Evolutionary conservation across 2,113 vertebrate genomes (phyloP), one percentile per base, ranked within the genome.

Genomic region (Nestor notabilis): DNA sequence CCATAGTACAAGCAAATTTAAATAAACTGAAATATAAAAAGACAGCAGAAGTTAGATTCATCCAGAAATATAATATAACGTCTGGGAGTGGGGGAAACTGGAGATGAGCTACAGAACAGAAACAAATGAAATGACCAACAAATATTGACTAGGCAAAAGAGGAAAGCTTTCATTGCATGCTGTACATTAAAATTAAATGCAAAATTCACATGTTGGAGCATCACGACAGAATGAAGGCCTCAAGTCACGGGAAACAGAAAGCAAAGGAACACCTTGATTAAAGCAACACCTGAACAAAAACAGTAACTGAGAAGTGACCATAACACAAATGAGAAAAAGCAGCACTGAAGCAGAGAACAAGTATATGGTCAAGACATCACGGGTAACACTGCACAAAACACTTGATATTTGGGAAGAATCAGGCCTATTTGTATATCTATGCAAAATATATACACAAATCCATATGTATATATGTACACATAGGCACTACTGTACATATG

Each of bases 371-470:
- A 66, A 87, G 88, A 84, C 80, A 27, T 10, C 75, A 90, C 65
- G 1, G 91, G 72, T 88, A 97, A 97, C 95, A 97, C 92, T 95
- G 94, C 96, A 97, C 97, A 89, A 69, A 90, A 91, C 93, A 88
- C 66, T 64, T 77, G 92, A 53, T 89, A 83, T 71, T 83, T 88
- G 64, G 79, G 90, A 84, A 96, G 94, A 86, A 93, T 56, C 74
- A 89, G 89, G 96, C 97, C 96, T 96, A 92, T 88, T 64, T 89
- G 95, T 87, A 93, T 87, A 96, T 80, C 96, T 97, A 97, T 96
- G 96, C 97, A 98, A 97, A 97, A 98, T 98, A 98, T 98, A 98
- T 98, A 98, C 97, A 97, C 92, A 97, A 93, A 93, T 97, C 92
- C 94, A 88, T 97, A 97, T 97, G 96, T 97, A 97, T 97, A 97